phyloP scores from a whole-genome alignment of 2,888 invertebrate species.

The Erebia aethiops region DNA sequence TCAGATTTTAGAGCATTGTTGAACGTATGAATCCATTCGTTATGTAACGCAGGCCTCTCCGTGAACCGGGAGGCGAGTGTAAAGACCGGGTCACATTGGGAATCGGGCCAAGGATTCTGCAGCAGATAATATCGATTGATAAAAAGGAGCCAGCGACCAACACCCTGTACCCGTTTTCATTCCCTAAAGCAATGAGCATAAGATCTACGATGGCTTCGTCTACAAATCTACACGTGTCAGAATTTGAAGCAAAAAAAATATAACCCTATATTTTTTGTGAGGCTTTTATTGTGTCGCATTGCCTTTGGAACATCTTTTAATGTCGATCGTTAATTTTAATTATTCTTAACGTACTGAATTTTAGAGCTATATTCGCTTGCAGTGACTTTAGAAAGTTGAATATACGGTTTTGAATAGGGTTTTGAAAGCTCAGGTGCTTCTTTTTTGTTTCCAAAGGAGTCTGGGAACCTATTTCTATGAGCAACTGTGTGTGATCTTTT shows the following conservation, averaged over 20 bases:
- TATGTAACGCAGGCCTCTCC: constrained; percentile 13
- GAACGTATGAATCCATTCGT: constrained; percentile 1
- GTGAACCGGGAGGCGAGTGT: constrained; percentile 45
- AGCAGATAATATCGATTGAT: constrained; percentile 42
- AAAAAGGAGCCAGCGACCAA: constrained; percentile 21
- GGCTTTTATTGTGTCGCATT: constrained; percentile 25
- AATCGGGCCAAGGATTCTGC: constrained; percentile 64
- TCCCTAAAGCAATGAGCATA: constrained; percentile 21
- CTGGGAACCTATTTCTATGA: constrained; percentile 23
- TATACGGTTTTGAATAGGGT: constrained; percentile 1
- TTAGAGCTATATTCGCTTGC: constrained; percentile 19
- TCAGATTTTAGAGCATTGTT: constrained; percentile 1
- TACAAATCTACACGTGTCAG: constrained; percentile 24
- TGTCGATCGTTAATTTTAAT: constrained; percentile 13
- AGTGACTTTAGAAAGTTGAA: constrained; percentile 23
- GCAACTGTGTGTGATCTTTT: constrained; percentile 9
- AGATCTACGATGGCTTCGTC: constrained; percentile 17
- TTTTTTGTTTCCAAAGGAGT: constrained; percentile 13
- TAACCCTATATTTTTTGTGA: constrained; percentile 28
- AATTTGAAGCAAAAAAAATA: constrained; percentile 6
- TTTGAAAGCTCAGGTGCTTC: constrained; percentile 19
- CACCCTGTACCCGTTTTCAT: constrained; percentile 12
- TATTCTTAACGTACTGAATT: constrained; percentile 3
- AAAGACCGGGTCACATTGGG: constrained; percentile 57
- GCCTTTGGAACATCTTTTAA: constrained; percentile 22